Evolutionary conservation across 1,140 invertebrate species (phyloP), one percentile per base, ranked within the genome.

Genomic region (Drosophila bocqueti): DNA sequence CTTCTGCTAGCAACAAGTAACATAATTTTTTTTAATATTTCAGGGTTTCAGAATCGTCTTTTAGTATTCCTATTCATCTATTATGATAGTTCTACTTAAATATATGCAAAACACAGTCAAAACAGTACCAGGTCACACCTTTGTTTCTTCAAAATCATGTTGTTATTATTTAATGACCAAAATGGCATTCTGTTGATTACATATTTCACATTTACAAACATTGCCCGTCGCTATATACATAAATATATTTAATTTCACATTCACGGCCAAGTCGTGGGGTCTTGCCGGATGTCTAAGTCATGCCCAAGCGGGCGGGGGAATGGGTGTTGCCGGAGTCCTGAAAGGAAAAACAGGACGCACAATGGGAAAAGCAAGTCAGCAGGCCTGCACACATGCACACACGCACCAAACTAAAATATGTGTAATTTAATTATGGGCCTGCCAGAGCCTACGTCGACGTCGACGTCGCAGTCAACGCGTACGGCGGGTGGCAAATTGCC

Each of bases 401-500:
- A 82, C 62, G 63, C 43, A 61, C 55, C 38, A 42, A 65, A 69
- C 54, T 47, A 61, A 57, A 76, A 83, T 81, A 76, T 84, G 66
- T 90, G 86, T 90, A 90, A 90, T 90, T 90, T 85, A 90, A 90
- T 90, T 90, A 90, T 90, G 85, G 85, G 85, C 64, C 54, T 57
- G 67, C 72, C 72, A 63, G 47, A 54, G 45, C 31, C 77, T 36
- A 42, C 71, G 50, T 54, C 77, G 36, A 42, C 71, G 50, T 54
- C 77, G 36, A 49, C 40, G 45, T 31, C 49, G 47, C 47, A 49
- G 47, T 49, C 47, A 49, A 72, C 79, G 84, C 78, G 84, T 83
- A 66, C 79, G 85, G 81, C 79, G 85, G 85, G 85, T 90, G 85
- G 85, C 85, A 90, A 90, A 90, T 82, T 84, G 85, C 85, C 85